Percentiles rank a stretch among this genome's conserved stretches.
phyloP scores from a whole-genome alignment of 2,888 invertebrate species.

The Papilio gigon region DNA sequence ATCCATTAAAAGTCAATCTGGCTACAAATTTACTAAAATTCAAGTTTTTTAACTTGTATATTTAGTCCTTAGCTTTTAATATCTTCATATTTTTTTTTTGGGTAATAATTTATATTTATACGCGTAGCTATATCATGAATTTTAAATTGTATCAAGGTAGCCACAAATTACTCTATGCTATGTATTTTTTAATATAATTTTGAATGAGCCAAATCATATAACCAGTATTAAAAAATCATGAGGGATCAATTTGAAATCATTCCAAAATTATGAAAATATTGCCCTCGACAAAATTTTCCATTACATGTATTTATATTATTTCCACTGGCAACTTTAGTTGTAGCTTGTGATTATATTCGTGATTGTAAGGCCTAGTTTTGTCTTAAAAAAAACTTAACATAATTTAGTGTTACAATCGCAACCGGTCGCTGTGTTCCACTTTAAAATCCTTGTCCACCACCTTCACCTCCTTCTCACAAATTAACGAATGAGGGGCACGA shows the following conservation, averaged over 20 bases:
- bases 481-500: too few relatives aligned
- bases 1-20: not conserved
- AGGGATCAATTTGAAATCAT: constrained; percentile 28
- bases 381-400: constrained; percentile 10
- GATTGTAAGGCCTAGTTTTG: constrained; percentile 36
- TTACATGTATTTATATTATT: constrained; percentile 6
- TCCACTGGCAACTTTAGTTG: constrained; percentile 24
- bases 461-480: too few relatives aligned
- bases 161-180: not conserved
- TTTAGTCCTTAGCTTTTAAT: too few relatives aligned
- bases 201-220: not conserved
- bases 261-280: constrained; percentile 12
- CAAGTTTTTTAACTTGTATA: too few relatives aligned
- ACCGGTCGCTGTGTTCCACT: too few relatives aligned
- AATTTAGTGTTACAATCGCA: too few relatives aligned
- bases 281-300: constrained; percentile 16
- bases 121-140: too few relatives aligned
- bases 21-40: too few relatives aligned
- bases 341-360: constrained; percentile 27
- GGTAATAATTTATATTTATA: too few relatives aligned
- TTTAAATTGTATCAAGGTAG: too few relatives aligned
- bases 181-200: not conserved
- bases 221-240: constrained; percentile 22
- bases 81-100: too few relatives aligned
- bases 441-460: too few relatives aligned